phyloP scores from a whole-genome alignment of 1,140 invertebrate species.

The Phenacoccus solenopsis region DNA sequence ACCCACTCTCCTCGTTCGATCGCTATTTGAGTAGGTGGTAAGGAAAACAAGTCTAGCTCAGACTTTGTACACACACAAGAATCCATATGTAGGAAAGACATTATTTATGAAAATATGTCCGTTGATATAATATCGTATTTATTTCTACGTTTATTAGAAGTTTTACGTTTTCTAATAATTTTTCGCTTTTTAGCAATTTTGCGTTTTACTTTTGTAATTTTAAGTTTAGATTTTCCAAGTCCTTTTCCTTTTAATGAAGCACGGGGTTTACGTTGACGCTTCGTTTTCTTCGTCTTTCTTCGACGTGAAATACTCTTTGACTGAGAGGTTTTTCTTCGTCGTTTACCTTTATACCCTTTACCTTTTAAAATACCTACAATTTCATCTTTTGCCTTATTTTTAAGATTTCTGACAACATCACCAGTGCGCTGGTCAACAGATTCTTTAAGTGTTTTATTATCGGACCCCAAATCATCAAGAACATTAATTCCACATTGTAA shows the following conservation, averaged over 20 bases:
- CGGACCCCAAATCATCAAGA: no score
- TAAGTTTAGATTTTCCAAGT: background rate
- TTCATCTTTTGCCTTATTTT: background rate
- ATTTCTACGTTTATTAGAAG: no score
- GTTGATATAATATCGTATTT: no score
- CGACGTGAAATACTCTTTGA: background rate
- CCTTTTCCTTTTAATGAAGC: background rate
- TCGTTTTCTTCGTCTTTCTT: background rate
- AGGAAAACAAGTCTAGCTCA: slow-evolving; percentile 35
- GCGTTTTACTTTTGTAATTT: no score
- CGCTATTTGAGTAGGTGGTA: slow-evolving; percentile 26
- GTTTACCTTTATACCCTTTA: background rate
- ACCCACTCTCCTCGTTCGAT: no score
- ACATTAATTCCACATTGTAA: no score
- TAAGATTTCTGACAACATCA: no score
- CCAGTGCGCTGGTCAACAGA: no score
- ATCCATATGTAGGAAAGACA: slow-evolving; percentile 25
- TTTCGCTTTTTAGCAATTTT: no score
- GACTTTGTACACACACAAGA: slow-evolving; percentile 30
- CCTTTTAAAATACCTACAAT: background rate
- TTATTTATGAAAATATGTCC: slow-evolving; percentile 20
- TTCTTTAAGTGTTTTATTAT: no score
- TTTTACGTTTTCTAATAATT: no score
- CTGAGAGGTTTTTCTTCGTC: background rate
- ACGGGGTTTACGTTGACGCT: background rate